Evolutionary conservation across 2,113 vertebrate genomes (phyloP), one percentile per base, ranked within the genome.

Genomic region (Burhinus bistriatus): DNA sequence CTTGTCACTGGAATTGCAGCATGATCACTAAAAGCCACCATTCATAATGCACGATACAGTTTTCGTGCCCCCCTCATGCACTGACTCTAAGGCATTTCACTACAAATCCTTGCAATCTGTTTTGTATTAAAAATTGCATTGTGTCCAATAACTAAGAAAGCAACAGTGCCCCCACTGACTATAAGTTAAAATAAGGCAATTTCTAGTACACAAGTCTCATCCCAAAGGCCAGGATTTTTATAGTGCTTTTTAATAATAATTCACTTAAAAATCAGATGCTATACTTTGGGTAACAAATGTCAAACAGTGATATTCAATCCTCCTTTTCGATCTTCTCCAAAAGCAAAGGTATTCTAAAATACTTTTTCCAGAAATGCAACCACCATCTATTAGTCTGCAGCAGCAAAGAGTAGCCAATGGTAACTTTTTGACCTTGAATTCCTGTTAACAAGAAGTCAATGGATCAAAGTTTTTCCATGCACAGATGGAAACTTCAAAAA

Each of bases 141-240:
- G 80, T 87, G 80, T 77, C 80, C 88, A 95, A 16, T 15, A 69
- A 87, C 29, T 66, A 55, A 27, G 25, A 70, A 68, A 92, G 72
- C 92, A 97, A 83, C 84, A 96, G 76, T 96, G 91, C 85, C 92
- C 93, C 93, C 93, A 78, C 73, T 73, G 93, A 83, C 86, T 58
- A 40, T 0, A 51, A 80, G 25, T 58, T 83, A 58, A 86, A 88
- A 58, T 61, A 69, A 83, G 89, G 72, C 62, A 12, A 77, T 30
- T 83, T 34, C 82, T 72, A 75, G 55, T 22, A 20, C 40, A 26
- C 30, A 38, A 36, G 18, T 59, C 36, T 62, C 29, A 83, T 5
- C 42, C 72, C 45, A 77, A 92, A 76, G 14, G 36, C 57, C 81
- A 80, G 32, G 38, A 82, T 34, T 18, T 84, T 45, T 78, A 25